Evolutionary conservation across 2,888 invertebrate genomes (phyloP).

Genomic region (Himalopsyche japonica): DNA sequence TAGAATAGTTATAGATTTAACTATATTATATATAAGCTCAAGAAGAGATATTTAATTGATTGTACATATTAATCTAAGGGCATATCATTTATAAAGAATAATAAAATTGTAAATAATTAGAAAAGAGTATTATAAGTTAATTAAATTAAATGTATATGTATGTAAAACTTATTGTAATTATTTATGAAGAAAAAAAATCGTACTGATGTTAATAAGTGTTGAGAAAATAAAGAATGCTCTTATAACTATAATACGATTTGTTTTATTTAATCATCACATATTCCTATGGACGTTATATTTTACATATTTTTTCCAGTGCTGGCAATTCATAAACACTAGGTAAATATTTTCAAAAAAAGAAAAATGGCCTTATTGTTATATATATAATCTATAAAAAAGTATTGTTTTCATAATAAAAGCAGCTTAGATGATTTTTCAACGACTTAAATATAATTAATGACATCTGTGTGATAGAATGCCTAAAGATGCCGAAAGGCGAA

Average conservation of each 20-base stretch:
- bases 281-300: too few species aligned
- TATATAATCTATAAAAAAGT: too few species aligned
- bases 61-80: neutral
- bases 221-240: slow-evolving; percentile 33
- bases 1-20: neutral
- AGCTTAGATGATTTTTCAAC: too few species aligned
- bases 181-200: slow-evolving; percentile 33
- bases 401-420: too few species aligned
- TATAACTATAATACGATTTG: neutral
- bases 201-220: slow-evolving; percentile 40
- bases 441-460: too few species aligned
- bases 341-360: too few species aligned
- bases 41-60: slow-evolving; percentile 44
- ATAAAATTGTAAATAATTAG: slow-evolving; percentile 3
- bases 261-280: neutral
- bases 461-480: too few species aligned
- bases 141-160: neutral
- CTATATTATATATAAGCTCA: neutral
- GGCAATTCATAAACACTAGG: too few species aligned
- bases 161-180: slow-evolving; percentile 10
- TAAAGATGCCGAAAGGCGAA: too few species aligned
- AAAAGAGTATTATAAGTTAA: neutral
- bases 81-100: slow-evolving; percentile 5
- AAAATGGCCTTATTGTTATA: too few species aligned
- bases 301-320: too few species aligned